These are phyloP conservation scores for Epizoanthus rinbou DNA, from an alignment of 92 coral and sea anemone species.

Conservation along the genomic window DNA sequence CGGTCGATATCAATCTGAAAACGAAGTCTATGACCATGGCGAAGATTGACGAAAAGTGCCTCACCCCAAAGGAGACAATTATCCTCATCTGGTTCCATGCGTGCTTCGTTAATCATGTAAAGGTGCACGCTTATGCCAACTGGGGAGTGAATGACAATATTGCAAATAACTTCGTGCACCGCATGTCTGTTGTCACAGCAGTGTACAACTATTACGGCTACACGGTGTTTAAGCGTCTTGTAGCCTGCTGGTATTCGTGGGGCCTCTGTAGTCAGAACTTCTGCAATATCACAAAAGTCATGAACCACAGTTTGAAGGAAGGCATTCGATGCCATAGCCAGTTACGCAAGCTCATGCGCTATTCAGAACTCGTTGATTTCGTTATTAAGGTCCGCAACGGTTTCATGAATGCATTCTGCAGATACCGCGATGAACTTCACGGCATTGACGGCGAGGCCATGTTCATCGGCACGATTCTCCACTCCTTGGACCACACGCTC, in stretches of 20 bases:
- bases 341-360: slow-evolving; percentile 7
- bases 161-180: slow-evolving; percentile 13
- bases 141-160: slow-evolving; percentile 25
- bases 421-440: slow-evolving; percentile 23
- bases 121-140: slow-evolving; percentile 24
- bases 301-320: slow-evolving; percentile 30
- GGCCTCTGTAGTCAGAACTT: slow-evolving; percentile 24
- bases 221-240: slow-evolving; percentile 27
- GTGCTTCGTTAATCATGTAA: not conserved
- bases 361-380: slow-evolving; percentile 7
- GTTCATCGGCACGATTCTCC: slow-evolving; percentile 22
- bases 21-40: slow-evolving; percentile 14
- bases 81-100: not conserved
- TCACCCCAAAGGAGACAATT: slow-evolving; percentile 7
- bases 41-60: not conserved
- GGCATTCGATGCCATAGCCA: slow-evolving; percentile 16
- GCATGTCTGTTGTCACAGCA: slow-evolving; percentile 26
- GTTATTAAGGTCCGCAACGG: slow-evolving; percentile 30
- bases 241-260: slow-evolving; percentile 3
- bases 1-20: slow-evolving; percentile 5
- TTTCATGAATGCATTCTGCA: slow-evolving; percentile 21
- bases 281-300: slow-evolving; percentile 8
- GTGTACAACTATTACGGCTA: slow-evolving; percentile 35
- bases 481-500: slow-evolving; percentile 21
- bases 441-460: slow-evolving; percentile 33